These are phyloP conservation scores for Machimus rusticus DNA, from an alignment of 2,888 invertebrate genomes.

Conservation along the genomic window DNA sequence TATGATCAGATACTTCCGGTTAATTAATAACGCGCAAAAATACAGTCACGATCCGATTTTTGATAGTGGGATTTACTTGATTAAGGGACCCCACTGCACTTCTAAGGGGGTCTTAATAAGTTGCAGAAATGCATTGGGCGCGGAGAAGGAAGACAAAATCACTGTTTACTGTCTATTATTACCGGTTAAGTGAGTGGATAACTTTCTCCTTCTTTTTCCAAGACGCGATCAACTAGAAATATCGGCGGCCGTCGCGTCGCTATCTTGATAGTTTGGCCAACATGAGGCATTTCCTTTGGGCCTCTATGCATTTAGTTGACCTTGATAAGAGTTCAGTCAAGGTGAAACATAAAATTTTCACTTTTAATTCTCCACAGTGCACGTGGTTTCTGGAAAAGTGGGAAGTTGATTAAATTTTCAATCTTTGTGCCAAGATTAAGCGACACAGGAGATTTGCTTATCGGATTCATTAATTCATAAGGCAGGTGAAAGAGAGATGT, in stretches of 20 bases:
- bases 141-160: background rate
- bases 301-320: slow-evolving; percentile 22
- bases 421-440: background rate
- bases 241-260: background rate
- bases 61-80: background rate
- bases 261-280: background rate
- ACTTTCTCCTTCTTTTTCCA: slow-evolving; percentile 24
- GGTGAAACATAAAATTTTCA: slow-evolving; percentile 19
- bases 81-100: background rate
- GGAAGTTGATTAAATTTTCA: background rate
- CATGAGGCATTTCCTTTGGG: slow-evolving; percentile 13
- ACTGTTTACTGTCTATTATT: slow-evolving; percentile 1
- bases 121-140: background rate
- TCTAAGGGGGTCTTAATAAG: background rate
- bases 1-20: background rate
- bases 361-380: background rate
- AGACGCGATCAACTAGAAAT: background rate
- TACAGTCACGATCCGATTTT: background rate
- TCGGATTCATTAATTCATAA: background rate
- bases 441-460: background rate
- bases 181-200: background rate
- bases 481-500: background rate
- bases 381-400: background rate
- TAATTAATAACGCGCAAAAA: background rate
- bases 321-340: slow-evolving; percentile 27